Conservation (phyloP, 2,113 vertebrate species). For the Coptodon bakossiorum region DNA sequence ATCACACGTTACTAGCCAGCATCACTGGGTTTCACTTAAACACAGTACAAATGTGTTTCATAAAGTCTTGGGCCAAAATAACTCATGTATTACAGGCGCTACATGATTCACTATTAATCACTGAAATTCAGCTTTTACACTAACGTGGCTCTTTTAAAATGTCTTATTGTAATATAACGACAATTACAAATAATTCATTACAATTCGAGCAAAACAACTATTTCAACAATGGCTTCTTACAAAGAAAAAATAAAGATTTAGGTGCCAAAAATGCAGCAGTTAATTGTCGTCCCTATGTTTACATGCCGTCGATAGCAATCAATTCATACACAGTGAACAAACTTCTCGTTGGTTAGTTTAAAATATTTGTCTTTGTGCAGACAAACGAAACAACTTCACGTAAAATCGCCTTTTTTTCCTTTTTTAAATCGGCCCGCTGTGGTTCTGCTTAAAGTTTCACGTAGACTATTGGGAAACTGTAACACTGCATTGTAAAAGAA, state of each 20-base stretch:
- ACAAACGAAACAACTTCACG: background rate
- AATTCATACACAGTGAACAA: background rate
- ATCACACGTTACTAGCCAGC: background rate
- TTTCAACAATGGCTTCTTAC: constrained; percentile 31
- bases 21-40: background rate
- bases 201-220: constrained; percentile 5
- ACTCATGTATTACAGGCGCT: background rate
- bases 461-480: background rate
- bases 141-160: constrained; percentile 4
- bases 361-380: background rate
- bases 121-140: background rate
- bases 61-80: background rate
- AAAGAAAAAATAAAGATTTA: constrained; percentile 2
- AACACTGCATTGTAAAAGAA: constrained; percentile 18
- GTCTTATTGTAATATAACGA: background rate
- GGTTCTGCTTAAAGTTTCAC: constrained; percentile 2
- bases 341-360: background rate
- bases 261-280: background rate
- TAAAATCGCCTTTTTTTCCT: background rate
- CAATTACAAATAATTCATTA: background rate
- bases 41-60: background rate
- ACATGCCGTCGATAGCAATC: background rate
- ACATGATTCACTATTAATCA: background rate
- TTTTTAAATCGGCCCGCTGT: background rate
- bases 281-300: background rate